phyloP scores from a whole-genome alignment of 2,797 vertebrate species.

The Synaphobranchus kaupii region DNA sequence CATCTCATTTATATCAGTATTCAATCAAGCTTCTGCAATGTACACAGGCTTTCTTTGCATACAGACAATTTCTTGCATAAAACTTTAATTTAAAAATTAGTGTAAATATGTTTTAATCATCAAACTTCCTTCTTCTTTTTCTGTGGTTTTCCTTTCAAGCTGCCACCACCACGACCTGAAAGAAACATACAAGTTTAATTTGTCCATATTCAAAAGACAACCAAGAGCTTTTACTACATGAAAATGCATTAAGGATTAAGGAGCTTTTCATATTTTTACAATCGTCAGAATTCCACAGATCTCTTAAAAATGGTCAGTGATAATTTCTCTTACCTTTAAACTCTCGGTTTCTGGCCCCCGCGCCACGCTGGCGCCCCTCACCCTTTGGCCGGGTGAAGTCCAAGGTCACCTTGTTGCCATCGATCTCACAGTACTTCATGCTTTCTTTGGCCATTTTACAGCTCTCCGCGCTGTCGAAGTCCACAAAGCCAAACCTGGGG shows the following conservation, averaged over 20 bases:
- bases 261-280: no score
- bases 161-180: constrained; percentile 63
- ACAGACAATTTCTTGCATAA: constrained; percentile 58
- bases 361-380: constrained; percentile 69
- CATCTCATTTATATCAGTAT: constrained; percentile 38
- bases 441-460: constrained; percentile 93
- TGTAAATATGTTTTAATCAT: constrained; percentile 75
- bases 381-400: constrained; percentile 95
- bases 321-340: background rate
- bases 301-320: background rate
- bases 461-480: constrained; percentile 88
- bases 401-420: constrained; percentile 86
- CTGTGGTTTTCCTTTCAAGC: constrained; percentile 78
- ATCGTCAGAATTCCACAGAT: no score
- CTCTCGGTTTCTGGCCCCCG: constrained; percentile 21
- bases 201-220: background rate
- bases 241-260: no score
- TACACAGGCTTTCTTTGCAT: constrained; percentile 74
- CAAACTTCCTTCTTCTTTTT: constrained; percentile 96
- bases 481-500: constrained; percentile 92
- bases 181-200: background rate
- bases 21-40: constrained; percentile 78
- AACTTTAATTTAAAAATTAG: constrained; percentile 71
- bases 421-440: constrained; percentile 92
- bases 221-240: background rate